Evolutionary conservation across 2,797 vertebrate genomes (phyloP), one percentile per base, ranked within the genome.

Genomic region (Carapus acus): DNA sequence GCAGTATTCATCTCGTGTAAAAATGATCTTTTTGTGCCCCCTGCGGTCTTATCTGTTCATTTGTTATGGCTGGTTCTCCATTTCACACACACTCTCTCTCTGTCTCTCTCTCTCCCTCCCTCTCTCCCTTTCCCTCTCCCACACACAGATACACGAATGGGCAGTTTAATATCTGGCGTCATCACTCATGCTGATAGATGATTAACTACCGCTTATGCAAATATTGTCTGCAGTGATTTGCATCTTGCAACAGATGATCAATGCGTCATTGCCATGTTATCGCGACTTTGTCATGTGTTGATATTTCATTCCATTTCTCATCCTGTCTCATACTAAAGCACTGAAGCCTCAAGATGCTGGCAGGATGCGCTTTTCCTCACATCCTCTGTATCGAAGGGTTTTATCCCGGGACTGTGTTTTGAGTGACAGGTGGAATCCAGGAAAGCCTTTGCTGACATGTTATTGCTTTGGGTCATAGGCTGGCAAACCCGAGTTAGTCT

Each of bases 381-480:
- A 8, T 2, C 2, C 24, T 45, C 22, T 37, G 54, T 75, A 67
- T 23, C 47, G 58, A 57, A 54, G 4, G 2, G 29, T 69, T 16
- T 29, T 62, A 17, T 44, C 53, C 45, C 21, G 49, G 49, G 37
- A 43, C 41, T 36, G 7, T 42, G 21, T 17, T 16, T n/a, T 83
- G 85, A 83, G 59, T 81, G 82, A 81, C 82, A 82, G 79, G 61
- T 60, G 15, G 46, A 76, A 81, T 75, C 76, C 71, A 69, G 33
- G 54, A 76, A 76, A 81, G 65, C 74, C 77, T 77, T 69, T 45
- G 67, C 69, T 70, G 66, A 73, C 68, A 69, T 66, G 52, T 80
- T 81, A 85, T 84, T 84, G 78, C 78, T 81, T 61, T 67, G 73
- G 80, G 83, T 79, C 77, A 74, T 63, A 36, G 64, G 62, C 54